phyloP scores from a whole-genome alignment of 2,113 vertebrate genomes.

The Carlito syrichta region DNA sequence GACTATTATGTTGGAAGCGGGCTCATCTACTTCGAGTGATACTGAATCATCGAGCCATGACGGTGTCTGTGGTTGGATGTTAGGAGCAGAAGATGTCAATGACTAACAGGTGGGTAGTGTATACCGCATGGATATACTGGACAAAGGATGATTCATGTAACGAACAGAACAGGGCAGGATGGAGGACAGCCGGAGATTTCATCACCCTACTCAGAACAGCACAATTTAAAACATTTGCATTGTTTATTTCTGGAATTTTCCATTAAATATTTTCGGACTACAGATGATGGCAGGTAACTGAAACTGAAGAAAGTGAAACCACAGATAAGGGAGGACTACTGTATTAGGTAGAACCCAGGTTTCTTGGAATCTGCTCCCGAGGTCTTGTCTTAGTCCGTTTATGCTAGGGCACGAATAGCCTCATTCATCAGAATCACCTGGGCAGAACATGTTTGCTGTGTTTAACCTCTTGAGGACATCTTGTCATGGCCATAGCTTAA shows the following conservation, averaged over 20 bases:
- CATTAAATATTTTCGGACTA: background rate
- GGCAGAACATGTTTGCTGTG: fast-evolving
- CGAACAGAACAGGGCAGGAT: background rate
- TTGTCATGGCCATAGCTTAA: background rate
- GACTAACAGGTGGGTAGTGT: background rate
- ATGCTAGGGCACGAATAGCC: fast-evolving
- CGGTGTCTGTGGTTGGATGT: background rate
- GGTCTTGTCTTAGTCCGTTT: no score
- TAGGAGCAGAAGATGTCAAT: background rate
- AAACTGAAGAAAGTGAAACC: background rate
- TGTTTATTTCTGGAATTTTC: background rate
- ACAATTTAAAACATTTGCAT: background rate
- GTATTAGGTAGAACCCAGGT: background rate
- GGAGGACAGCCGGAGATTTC: background rate
- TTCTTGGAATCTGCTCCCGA: background rate
- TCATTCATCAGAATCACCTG: background rate
- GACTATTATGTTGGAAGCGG: background rate
- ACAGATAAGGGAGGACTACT: background rate
- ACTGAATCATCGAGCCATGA: background rate
- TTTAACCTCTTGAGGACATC: background rate
- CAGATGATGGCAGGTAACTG: background rate
- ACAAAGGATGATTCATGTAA: background rate
- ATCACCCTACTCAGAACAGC: background rate
- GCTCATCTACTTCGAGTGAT: background rate
- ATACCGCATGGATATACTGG: background rate